Base-by-base conservation (phyloP, 2,888 invertebrate genomes). In the Anthophora plumipes region DNA sequence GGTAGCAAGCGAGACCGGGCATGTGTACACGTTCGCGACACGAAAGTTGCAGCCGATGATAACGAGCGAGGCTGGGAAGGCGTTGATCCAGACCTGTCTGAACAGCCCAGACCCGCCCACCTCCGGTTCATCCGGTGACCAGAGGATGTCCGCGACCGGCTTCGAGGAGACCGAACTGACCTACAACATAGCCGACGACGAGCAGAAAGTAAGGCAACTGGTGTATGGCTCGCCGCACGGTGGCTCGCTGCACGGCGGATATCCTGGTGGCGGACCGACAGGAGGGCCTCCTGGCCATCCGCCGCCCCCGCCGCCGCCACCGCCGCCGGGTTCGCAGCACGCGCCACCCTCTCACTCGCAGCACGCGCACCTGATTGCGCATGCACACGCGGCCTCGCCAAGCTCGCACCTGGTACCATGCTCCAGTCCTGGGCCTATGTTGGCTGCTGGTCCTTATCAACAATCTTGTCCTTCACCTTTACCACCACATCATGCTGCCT, bases 1-100 rank as follows among this genome's bases (percentile, higher is more conserved):
- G 92, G 99, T 99, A 87, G 99, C 99, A 81, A 99, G 98, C 85
- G 99, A 99, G 94, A 99, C 99, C 25, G 99, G 99, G 71, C 99
- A 99, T 95, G 99, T 99, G 91, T 99, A 99, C 95, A 99, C 99
- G 83, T 99, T 99, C 95, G 99, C 99, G 84, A 99, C 99, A 89
- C 96, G 99, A 89, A 99, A 99, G 94, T 95, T 99, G 71, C 99
- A 99, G 94, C 99, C 99, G 88, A 99, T 99, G 99, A 99, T 99
- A 94, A 99, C 99, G 63, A 99, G 99, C 89, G 97, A 98, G 93
- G 97, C 97, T 79, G 99, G 99, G 88, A 99, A 99, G 94, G 97
- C 98, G 86, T 95, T 99, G 89, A 99, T 99, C 92, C 99, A 99
- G 95, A 99, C 99, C 89, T 99, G 99, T 94, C 96, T 99, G 83